Evolutionary conservation across 1,140 invertebrate species (phyloP).

Genomic region (Diorhabda elongata): DNA sequence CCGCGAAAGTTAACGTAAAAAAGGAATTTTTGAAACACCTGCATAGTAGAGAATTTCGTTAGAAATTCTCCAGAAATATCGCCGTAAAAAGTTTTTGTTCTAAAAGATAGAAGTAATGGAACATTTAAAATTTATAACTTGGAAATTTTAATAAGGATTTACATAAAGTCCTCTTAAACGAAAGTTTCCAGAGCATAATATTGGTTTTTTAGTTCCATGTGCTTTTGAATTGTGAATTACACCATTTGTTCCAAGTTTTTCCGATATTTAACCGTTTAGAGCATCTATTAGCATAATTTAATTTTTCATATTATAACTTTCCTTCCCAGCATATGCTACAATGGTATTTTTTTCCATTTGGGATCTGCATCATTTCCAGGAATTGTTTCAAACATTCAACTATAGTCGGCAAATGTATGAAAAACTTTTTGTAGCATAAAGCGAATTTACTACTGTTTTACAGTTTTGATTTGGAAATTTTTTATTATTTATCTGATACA

Average conservation of each 20-base stretch:
- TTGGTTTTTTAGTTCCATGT: not conserved
- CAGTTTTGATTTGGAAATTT: no score
- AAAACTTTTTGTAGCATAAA: no score
- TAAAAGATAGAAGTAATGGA: not conserved
- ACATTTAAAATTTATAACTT: constrained; percentile 1
- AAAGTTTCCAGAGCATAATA: not conserved
- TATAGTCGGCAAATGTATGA: no score
- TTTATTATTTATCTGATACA: no score
- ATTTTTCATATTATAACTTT: not conserved
- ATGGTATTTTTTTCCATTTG: not conserved
- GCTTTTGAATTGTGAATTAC: constrained; percentile 1
- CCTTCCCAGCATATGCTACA: not conserved
- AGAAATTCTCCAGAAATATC: not conserved
- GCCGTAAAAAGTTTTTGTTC: not conserved
- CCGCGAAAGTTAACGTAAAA: not conserved
- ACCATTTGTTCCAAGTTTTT: not conserved
- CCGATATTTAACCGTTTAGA: not conserved
- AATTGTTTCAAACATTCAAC: no score
- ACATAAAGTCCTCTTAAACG: not conserved
- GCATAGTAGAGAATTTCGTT: not conserved
- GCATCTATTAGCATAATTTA: not conserved
- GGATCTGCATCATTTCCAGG: no score
- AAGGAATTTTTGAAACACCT: not conserved
- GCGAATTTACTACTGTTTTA: no score
- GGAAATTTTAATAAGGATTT: constrained; percentile 1